Evolutionary conservation across 2,797 vertebrate genomes (phyloP).

Genomic region (Sphenopsis melanotis): DNA sequence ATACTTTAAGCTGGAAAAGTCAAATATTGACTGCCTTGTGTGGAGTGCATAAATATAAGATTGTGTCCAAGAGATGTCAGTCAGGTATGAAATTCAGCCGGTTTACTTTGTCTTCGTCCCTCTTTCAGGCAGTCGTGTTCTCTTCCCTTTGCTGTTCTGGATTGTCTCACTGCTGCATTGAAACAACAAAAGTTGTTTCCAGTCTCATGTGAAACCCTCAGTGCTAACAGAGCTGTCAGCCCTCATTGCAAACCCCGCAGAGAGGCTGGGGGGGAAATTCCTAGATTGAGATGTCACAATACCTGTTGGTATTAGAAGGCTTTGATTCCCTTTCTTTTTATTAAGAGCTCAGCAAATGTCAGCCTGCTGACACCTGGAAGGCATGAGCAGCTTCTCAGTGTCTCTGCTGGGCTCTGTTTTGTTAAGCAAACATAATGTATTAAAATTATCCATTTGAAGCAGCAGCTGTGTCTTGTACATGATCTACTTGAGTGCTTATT

Average conservation of each 20-base stretch:
- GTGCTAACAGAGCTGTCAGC: neutral
- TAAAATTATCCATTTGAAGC: slow-evolving; percentile 1
- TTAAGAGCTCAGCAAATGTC: neutral
- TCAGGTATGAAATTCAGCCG: neutral
- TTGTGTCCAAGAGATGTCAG: neutral
- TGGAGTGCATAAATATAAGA: neutral
- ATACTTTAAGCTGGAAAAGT: neutral
- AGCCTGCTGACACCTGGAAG: slow-evolving; percentile 11
- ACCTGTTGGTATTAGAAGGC: neutral
- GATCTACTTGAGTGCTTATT: neutral
- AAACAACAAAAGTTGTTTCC: neutral
- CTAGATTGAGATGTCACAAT: neutral
- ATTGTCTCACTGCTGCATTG: neutral
- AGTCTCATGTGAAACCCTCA: neutral
- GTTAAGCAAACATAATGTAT: neutral
- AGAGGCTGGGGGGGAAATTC: neutral
- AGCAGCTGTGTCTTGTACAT: slow-evolving; percentile 7
- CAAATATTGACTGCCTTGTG: neutral
- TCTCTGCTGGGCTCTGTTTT: neutral
- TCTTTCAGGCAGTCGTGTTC: neutral
- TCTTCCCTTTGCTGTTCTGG: neutral
- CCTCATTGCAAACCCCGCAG: fast-evolving
- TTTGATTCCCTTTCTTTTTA: neutral
- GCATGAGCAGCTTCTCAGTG: neutral
- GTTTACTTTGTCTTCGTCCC: neutral